Percentiles rank a stretch among this genome's conserved stretches.
These are phyloP conservation scores for Rostratula benghalensis DNA, from an alignment of 2,113 vertebrate genomes.

Conservation along the genomic window DNA sequence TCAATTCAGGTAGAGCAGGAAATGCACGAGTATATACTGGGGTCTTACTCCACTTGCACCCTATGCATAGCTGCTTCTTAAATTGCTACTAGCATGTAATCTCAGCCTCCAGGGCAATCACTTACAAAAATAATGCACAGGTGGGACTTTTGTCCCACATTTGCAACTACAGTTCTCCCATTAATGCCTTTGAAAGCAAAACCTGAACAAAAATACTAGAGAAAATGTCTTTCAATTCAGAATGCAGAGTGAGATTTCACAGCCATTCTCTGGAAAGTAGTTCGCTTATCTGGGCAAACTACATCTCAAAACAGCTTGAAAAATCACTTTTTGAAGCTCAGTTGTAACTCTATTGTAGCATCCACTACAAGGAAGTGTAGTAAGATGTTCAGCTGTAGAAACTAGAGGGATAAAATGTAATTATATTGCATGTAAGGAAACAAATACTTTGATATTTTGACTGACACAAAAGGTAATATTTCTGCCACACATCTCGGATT, in stretches of 20 bases:
- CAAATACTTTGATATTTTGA: conserved; percentile 1
- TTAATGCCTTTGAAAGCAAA: background rate
- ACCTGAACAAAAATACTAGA: background rate
- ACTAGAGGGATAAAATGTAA: background rate
- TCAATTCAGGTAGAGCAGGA: background rate
- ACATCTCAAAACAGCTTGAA: background rate
- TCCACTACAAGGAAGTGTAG: background rate
- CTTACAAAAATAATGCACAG: background rate
- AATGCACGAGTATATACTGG: too few relatives aligned
- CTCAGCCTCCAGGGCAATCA: background rate
- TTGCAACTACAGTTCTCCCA: background rate
- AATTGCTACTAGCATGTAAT: background rate
- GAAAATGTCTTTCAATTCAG: background rate
- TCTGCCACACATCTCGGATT: background rate
- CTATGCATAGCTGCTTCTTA: background rate
- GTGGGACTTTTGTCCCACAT: background rate
- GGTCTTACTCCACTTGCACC: background rate
- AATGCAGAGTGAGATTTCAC: background rate
- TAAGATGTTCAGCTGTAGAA: background rate
- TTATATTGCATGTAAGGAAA: background rate
- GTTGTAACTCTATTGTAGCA: background rate
- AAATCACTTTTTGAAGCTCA: background rate
- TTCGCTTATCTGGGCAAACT: background rate
- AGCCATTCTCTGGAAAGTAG: background rate
- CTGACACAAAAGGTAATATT: background rate